Percentiles rank a stretch among this genome's conserved stretches.
phyloP scores from a whole-genome alignment of 2,797 vertebrate species.

The Myotis vivesi region DNA sequence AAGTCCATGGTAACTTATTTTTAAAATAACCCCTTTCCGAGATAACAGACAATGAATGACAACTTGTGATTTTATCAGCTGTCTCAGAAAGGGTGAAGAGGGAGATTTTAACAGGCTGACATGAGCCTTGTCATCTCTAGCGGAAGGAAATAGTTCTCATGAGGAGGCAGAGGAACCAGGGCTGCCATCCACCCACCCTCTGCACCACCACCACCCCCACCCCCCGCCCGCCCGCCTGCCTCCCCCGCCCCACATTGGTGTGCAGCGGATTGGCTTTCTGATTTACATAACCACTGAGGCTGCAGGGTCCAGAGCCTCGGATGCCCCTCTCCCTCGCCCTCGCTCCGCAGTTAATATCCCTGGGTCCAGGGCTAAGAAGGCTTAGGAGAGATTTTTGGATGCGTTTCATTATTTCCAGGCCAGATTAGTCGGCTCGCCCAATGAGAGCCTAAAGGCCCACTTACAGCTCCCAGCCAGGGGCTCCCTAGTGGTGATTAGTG shows the following conservation, averaged over 20 bases:
- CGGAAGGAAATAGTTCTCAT: neutral
- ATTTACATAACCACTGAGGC: conserved; percentile 70
- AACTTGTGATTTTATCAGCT: conserved; percentile 8
- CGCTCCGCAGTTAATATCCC: conserved; percentile 69
- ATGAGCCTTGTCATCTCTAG: neutral
- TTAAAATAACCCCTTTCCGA: conserved; percentile 21
- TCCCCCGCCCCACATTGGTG: neutral
- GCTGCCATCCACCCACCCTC: neutral
- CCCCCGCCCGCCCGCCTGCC: too few relatives aligned
- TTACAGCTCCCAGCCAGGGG: conserved; percentile 37
- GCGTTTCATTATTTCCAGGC: conserved; percentile 75
- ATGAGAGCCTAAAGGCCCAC: conserved; percentile 55
- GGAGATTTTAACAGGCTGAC: neutral
- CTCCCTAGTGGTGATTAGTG: neutral
- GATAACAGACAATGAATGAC: neutral
- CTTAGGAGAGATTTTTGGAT: conserved; percentile 80
- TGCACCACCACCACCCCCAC: fast-evolving
- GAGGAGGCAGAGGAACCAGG: neutral
- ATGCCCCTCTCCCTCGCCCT: conserved; percentile 59
- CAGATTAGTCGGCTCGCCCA: conserved; percentile 72
- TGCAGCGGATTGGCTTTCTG: conserved; percentile 43
- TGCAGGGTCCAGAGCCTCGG: conserved; percentile 60
- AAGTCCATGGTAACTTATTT: neutral
- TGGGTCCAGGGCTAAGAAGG: conserved; percentile 76
- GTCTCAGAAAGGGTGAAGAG: neutral